These are phyloP conservation scores for Philotrypesis tridentata DNA, from an alignment of 1,140 invertebrate species.

Conservation along the genomic window DNA sequence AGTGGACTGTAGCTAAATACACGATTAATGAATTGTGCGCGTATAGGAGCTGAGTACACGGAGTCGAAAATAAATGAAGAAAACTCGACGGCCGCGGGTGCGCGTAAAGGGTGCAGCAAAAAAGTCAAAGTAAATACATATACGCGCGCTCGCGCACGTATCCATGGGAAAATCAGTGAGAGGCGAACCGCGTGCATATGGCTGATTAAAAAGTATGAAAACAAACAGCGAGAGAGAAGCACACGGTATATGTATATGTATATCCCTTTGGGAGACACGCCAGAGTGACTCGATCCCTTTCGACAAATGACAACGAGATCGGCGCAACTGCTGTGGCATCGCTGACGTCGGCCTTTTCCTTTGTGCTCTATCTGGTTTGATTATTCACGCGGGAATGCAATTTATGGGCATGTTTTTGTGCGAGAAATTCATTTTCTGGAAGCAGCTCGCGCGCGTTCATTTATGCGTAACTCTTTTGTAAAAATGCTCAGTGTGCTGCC, in stretches of 20 bases:
- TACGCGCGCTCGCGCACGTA: not conserved
- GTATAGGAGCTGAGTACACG: not conserved
- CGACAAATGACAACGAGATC: slow-evolving; percentile 65
- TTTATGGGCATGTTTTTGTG: slow-evolving; percentile 40
- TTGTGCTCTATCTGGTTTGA: slow-evolving; percentile 46
- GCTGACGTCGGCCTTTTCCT: slow-evolving; percentile 43
- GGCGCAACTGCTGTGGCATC: not conserved
- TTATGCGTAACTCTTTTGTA: slow-evolving; percentile 26
- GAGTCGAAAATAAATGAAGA: not conserved
- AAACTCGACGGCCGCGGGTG: too few species aligned
- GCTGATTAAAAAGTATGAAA: slow-evolving; percentile 8
- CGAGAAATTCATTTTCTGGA: slow-evolving; percentile 26
- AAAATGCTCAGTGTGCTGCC: not conserved
- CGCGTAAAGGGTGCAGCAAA: not conserved
- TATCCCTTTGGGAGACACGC: not conserved
- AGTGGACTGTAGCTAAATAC: not conserved
- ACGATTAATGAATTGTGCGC: not conserved
- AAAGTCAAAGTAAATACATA: not conserved
- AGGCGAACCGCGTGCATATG: not conserved
- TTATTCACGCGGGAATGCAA: slow-evolving; percentile 45
- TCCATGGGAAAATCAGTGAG: not conserved
- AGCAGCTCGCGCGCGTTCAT: not conserved
- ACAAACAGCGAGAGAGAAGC: not conserved
- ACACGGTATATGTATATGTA: not conserved
- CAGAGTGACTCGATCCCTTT: not conserved